phyloP scores from a whole-genome alignment of 2,797 vertebrate genomes.

The Dallia pectoralis region DNA sequence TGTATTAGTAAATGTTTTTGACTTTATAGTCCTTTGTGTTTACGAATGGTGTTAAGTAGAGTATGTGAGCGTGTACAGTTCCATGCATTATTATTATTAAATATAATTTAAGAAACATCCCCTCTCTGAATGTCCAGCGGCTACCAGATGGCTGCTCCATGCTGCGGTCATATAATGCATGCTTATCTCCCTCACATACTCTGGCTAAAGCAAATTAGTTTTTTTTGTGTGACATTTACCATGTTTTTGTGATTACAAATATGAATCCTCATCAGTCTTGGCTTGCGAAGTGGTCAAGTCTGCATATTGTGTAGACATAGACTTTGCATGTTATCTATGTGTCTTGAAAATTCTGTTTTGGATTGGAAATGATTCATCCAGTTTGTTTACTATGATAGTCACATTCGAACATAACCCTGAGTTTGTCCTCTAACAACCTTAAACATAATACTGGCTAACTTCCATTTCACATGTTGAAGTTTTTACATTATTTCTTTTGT shows the following conservation, averaged over 20 bases:
- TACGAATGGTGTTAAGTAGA: not conserved
- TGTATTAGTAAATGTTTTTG: not conserved
- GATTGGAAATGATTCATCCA: not conserved
- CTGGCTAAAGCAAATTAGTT: too few relatives aligned
- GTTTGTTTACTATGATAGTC: not conserved
- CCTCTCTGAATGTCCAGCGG: too few relatives aligned
- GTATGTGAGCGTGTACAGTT: too few relatives aligned
- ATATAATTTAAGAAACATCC: not conserved
- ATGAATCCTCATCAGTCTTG: too few relatives aligned
- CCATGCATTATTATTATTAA: not conserved
- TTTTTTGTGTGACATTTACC: not conserved
- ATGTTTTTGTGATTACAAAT: slow-evolving; percentile 12
- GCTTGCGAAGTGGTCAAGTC: slow-evolving; percentile 6
- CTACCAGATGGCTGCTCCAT: too few relatives aligned
- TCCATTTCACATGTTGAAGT: not conserved
- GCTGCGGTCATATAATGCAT: too few relatives aligned
- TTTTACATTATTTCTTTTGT: slow-evolving; percentile 13
- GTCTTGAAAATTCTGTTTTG: not conserved
- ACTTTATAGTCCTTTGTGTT: not conserved
- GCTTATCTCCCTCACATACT: too few relatives aligned
- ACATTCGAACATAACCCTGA: not conserved
- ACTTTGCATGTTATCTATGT: not conserved
- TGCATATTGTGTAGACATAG: slow-evolving; percentile 35
- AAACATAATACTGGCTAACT: not conserved
- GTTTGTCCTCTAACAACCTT: not conserved